phyloP scores from a whole-genome alignment of 1,140 invertebrate genomes.

The Lasioglossum baleicum region DNA sequence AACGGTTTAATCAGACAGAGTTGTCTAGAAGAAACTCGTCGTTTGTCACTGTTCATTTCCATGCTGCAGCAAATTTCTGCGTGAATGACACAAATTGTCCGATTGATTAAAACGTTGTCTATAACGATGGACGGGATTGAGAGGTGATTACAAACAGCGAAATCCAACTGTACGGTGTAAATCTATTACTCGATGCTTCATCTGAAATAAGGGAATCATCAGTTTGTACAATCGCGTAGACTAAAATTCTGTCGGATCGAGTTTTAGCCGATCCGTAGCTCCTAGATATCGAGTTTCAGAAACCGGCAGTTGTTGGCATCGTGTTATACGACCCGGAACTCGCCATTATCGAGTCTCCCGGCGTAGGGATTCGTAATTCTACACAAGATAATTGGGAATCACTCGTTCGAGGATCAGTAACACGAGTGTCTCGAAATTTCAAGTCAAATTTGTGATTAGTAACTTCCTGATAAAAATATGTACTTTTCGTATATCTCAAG shows the following conservation, averaged over 20 bases:
- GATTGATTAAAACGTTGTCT: too few species aligned
- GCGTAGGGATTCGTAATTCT: neutral
- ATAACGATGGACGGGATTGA: neutral
- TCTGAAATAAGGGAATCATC: slow-evolving; percentile 14
- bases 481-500: too few species aligned
- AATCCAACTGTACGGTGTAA: slow-evolving; percentile 24
- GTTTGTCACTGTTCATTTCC: too few species aligned
- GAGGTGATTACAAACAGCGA: slow-evolving; percentile 10
- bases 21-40: too few species aligned
- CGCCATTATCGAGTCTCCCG: neutral
- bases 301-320: slow-evolving; percentile 1
- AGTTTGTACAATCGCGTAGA: neutral
- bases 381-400: neutral
- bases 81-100: too few species aligned
- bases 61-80: too few species aligned
- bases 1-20: too few species aligned
- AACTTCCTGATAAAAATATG: too few species aligned
- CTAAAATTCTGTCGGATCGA: neutral
- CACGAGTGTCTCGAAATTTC: neutral
- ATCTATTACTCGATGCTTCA: slow-evolving; percentile 15
- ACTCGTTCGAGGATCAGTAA: neutral
- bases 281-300: neutral
- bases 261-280: neutral
- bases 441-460: neutral
- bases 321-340: neutral